Conservation (phyloP, 2,888 invertebrate species). For the Parascotia fuliginaria region DNA sequence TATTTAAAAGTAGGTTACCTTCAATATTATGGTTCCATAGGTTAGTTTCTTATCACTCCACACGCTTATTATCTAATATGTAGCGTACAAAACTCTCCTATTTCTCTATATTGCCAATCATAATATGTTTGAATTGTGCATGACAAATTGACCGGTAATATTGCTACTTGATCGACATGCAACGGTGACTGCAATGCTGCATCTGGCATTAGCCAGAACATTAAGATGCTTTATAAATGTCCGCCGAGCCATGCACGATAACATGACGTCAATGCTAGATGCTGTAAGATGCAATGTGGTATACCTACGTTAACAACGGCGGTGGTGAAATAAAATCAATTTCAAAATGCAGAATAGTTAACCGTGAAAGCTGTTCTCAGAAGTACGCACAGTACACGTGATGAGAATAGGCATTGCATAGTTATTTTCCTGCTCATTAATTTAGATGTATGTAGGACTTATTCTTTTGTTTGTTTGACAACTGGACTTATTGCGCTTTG, state of each 20-base stretch:
- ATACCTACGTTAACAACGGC: constrained; percentile 12
- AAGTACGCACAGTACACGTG: constrained; percentile 63
- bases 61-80: constrained; percentile 40
- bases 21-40: background rate
- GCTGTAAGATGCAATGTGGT: constrained; percentile 53
- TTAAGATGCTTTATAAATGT: constrained; percentile 49
- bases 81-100: constrained; percentile 45
- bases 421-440: constrained; percentile 57
- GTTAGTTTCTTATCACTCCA: constrained; percentile 5
- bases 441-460: constrained; percentile 48
- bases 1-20: too few species aligned
- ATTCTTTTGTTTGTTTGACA: constrained; percentile 43
- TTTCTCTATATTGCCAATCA: constrained; percentile 51
- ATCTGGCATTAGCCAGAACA: constrained; percentile 59
- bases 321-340: constrained; percentile 58
- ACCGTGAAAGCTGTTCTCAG: constrained; percentile 77
- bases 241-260: constrained; percentile 35
- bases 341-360: constrained; percentile 68
- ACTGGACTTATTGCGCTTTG: constrained; percentile 25
- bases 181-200: constrained; percentile 58
- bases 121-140: constrained; percentile 50
- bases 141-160: constrained; percentile 72
- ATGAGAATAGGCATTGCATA: constrained; percentile 61
- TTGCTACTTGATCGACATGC: constrained; percentile 61
- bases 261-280: constrained; percentile 44